phyloP scores from a whole-genome alignment of 1,140 invertebrate genomes.

The Copidosoma floridanum region DNA sequence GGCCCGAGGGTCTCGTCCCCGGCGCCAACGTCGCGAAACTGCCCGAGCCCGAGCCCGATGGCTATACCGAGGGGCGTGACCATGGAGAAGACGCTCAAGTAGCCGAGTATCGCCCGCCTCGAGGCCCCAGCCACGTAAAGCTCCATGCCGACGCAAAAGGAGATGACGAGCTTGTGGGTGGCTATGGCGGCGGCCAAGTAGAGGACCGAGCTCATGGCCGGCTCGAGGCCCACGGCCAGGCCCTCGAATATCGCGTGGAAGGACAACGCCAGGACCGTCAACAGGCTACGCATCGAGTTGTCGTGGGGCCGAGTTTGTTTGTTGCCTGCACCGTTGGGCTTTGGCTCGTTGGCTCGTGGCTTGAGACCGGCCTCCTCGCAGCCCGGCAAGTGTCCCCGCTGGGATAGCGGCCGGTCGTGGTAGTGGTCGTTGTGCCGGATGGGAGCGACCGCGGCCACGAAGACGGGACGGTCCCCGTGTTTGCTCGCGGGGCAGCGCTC shows the following conservation, averaged over 20 bases:
- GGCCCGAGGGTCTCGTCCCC: conserved; percentile 53
- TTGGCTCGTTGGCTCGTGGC: background rate
- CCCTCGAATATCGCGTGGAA: conserved; percentile 83
- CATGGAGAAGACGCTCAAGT: conserved; percentile 63
- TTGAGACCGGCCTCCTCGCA: background rate
- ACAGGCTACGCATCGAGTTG: conserved; percentile 61
- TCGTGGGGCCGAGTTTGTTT: background rate
- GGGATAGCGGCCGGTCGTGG: background rate
- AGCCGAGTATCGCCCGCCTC: conserved; percentile 59
- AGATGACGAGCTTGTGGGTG: conserved; percentile 74
- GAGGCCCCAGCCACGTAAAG: conserved; percentile 66
- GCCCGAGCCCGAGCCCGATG: conserved; percentile 58
- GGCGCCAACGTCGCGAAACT: conserved; percentile 54
- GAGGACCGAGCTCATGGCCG: conserved; percentile 62
- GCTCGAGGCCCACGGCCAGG: conserved; percentile 75
- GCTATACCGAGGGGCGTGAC: conserved; percentile 71
- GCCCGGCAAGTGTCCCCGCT: no score
- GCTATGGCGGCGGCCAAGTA: conserved; percentile 71
- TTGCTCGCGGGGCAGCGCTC: background rate
- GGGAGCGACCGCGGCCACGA: conserved; percentile 1
- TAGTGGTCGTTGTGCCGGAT: background rate
- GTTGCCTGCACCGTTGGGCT: no score
- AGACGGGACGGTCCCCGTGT: no score
- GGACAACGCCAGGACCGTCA: conserved; percentile 73
- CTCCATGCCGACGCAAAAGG: conserved; percentile 69